Evolutionary conservation across 2,888 invertebrate genomes (phyloP), one percentile per base, ranked within the genome.

Genomic region (Melanophora roralis): DNA sequence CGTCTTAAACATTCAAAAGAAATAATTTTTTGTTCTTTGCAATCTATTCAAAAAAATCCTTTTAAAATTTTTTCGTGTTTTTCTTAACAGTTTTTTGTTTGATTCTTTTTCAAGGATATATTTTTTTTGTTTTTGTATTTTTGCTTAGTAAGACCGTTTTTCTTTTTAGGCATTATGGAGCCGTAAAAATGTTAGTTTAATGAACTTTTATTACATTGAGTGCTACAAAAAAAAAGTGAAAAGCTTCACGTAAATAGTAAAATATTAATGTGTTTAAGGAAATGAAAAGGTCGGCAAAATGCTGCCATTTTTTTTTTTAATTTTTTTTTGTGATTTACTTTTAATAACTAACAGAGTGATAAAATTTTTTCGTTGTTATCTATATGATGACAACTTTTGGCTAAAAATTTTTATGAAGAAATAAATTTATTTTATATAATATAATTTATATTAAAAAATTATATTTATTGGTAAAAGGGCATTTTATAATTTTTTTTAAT

Each of bases 171-270:
- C 40, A 27, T 53, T 43, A 51, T 38, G 16, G 2, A 16, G 19
- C 49, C 45, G 40, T 65, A 40, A 74, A n/a, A 73, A 51, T 57
- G 12, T 38, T 51, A 59, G 74, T 60, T 59, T 67, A 67, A 74
- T 74, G 59, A 74, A 74, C 74, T 67, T 67, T 74, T 74, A 67
- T 67, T 51, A 16, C 67, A 34, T 43, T 47, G 64, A 47, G 47
- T n/a, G 12, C n/a, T n/a, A n/a, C n/a, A 47, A 57, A 36, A n/a
- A 1, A 14, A 6, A 21, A 23, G 27, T 27, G 23, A 21, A 34
- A 23, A 55, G 6, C 23, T 38, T 23, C 23, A 49, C 36, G 16
- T 9, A 23, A 49, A 47, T 12, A 47, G 11, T 21, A 4, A 11
- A 47, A 21, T 19, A 1, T 49, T 23, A n/a, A 23, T 6, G 4